phyloP scores from a whole-genome alignment of 2,888 invertebrate species.

The Drosophila rellima region DNA sequence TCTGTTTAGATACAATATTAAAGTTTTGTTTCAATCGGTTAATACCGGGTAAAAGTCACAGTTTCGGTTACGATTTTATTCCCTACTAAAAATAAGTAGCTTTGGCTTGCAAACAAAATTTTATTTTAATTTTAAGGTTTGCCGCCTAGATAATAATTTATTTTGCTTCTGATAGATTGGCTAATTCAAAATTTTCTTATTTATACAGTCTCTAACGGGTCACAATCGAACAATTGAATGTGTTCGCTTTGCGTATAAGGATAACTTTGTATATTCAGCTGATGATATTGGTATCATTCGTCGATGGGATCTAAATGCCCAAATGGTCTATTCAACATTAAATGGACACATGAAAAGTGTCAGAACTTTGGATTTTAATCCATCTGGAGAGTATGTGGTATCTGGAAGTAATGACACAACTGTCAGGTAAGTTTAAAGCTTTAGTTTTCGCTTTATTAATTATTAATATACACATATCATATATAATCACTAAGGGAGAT shows the following conservation, averaged over 20 bases:
- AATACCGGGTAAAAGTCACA: too few relatives aligned
- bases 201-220: conserved; percentile 93
- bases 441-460: neutral
- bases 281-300: conserved; percentile 97
- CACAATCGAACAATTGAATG: conserved; percentile 97
- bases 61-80: too few relatives aligned
- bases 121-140: too few relatives aligned
- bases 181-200: neutral
- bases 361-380: conserved; percentile 97
- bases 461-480: too few relatives aligned
- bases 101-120: too few relatives aligned
- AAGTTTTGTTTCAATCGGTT: too few relatives aligned
- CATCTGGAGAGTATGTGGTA: conserved; percentile 96
- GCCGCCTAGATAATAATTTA: neutral
- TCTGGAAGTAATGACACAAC: conserved; percentile 97
- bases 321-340: conserved; percentile 84
- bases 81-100: too few relatives aligned
- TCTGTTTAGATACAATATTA: too few relatives aligned
- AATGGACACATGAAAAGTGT: conserved; percentile 91
- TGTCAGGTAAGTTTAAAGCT: conserved; percentile 80
- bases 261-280: conserved; percentile 97
- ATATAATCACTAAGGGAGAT: neutral
- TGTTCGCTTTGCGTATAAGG: conserved; percentile 97
- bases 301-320: conserved; percentile 97
- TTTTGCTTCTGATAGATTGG: neutral